phyloP scores from a whole-genome alignment of 2,888 invertebrate genomes.

The Auanema freiburgensis region DNA sequence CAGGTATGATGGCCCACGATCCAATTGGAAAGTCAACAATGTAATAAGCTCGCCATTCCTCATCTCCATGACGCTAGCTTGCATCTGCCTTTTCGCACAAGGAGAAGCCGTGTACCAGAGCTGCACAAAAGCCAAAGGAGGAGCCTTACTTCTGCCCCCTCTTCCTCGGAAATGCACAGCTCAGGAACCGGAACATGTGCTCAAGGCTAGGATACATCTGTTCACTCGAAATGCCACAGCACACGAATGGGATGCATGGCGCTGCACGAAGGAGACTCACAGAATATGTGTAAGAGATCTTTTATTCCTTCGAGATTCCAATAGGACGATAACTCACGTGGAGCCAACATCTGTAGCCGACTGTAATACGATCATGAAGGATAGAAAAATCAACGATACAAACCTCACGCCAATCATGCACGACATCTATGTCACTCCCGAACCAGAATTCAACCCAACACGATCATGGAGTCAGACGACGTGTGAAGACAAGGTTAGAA shows the following conservation, averaged over 20 bases:
- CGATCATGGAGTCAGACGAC: neutral
- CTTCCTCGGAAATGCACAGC: too few species aligned
- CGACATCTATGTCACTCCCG: too few species aligned
- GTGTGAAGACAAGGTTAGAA: neutral
- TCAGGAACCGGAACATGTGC: too few species aligned
- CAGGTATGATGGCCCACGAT: too few species aligned
- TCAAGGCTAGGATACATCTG: too few species aligned
- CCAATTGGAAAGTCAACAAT: too few species aligned
- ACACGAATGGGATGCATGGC: neutral
- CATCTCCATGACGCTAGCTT: too few species aligned
- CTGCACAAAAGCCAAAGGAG: too few species aligned
- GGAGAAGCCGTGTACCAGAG: too few species aligned
- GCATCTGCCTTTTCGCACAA: too few species aligned
- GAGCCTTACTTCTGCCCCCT: too few species aligned
- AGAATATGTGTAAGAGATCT: neutral
- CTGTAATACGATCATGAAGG: neutral
- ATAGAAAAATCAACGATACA: neutral
- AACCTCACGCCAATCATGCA: neutral
- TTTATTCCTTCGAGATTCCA: neutral
- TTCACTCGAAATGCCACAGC: neutral
- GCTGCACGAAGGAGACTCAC: conserved; percentile 1
- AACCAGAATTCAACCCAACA: neutral
- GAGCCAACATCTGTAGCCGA: neutral
- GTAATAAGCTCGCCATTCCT: too few species aligned
- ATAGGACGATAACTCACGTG: neutral